These are phyloP conservation scores for Ataeniobius toweri DNA, from an alignment of 2,797 vertebrate species.

Conservation along the genomic window DNA sequence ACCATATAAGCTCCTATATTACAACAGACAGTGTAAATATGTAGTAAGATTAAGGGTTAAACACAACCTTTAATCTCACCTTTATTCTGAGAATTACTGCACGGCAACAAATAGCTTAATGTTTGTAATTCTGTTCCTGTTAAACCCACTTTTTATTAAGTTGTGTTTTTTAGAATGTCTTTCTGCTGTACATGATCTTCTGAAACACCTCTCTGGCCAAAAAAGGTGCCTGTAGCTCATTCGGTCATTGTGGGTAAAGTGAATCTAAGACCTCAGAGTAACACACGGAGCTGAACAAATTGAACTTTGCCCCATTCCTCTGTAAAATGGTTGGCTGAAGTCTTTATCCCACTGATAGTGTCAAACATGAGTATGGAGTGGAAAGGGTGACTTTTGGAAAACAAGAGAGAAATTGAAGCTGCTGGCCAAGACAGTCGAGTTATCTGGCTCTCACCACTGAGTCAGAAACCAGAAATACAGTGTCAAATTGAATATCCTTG, in stretches of 20 bases:
- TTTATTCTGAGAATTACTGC: too few relatives aligned
- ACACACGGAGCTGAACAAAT: slow-evolving; percentile 23
- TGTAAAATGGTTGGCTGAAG: slow-evolving; percentile 16
- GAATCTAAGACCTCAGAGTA: slow-evolving; percentile 13
- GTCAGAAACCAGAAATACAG: neutral
- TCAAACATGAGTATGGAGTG: slow-evolving; percentile 12
- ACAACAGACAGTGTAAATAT: neutral
- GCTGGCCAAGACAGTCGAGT: slow-evolving; percentile 9
- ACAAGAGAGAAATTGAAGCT: neutral
- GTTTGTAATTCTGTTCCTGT: neutral
- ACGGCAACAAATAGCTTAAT: neutral
- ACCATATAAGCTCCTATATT: neutral
- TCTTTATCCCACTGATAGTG: slow-evolving; percentile 13
- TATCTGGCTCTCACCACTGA: slow-evolving; percentile 4
- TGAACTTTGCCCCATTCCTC: slow-evolving; percentile 20
- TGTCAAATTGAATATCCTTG: neutral
- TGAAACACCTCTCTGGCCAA: slow-evolving; percentile 4
- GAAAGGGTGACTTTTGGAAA: slow-evolving; percentile 1
- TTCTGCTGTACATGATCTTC: slow-evolving; percentile 1
- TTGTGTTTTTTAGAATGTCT: neutral
- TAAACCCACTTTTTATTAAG: neutral
- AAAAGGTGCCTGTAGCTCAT: slow-evolving; percentile 15
- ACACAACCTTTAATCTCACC: neutral
- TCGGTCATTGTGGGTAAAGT: slow-evolving; percentile 26
- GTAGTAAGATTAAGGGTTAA: neutral